phyloP scores from a whole-genome alignment of 2,797 vertebrate species.

The Danio kyathit region DNA sequence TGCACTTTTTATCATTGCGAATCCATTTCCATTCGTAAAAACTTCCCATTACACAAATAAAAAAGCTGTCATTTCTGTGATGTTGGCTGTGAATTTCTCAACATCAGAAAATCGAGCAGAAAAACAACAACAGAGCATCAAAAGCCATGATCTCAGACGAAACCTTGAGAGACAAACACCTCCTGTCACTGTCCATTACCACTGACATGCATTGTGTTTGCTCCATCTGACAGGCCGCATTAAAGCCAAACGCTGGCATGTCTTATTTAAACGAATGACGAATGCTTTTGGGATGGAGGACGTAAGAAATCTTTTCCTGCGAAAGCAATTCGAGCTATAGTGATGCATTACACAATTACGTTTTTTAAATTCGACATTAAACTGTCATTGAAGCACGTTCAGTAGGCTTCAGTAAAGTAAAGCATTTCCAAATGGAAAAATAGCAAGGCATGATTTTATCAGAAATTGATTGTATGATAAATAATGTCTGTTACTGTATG shows the following conservation, averaged over 20 bases:
- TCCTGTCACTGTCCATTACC: constrained; percentile 25
- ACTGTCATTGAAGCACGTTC: neutral
- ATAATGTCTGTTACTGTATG: neutral
- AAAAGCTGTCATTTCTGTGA: neutral
- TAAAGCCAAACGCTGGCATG: constrained; percentile 12
- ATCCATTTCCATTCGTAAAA: neutral
- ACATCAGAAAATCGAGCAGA: neutral
- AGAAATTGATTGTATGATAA: neutral
- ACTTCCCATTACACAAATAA: neutral
- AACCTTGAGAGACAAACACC: constrained; percentile 25
- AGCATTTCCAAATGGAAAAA: neutral
- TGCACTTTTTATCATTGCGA: neutral
- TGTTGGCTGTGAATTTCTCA: neutral
- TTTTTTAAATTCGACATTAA: constrained; percentile 16
- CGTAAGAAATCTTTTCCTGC: neutral
- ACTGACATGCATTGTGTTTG: constrained; percentile 19
- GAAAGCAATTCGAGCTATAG: neutral
- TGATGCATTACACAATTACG: constrained; percentile 22
- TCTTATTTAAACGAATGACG: constrained; percentile 14
- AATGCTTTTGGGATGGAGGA: constrained; percentile 5
- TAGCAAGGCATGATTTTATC: neutral
- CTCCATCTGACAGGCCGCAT: constrained; percentile 28
- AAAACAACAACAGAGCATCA: constrained; percentile 20
- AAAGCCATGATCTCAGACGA: constrained; percentile 4
- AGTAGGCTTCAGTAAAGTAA: neutral